These are phyloP conservation scores for Fopius arisanus DNA, from an alignment of 1,140 invertebrate species.

Conservation along the genomic window DNA sequence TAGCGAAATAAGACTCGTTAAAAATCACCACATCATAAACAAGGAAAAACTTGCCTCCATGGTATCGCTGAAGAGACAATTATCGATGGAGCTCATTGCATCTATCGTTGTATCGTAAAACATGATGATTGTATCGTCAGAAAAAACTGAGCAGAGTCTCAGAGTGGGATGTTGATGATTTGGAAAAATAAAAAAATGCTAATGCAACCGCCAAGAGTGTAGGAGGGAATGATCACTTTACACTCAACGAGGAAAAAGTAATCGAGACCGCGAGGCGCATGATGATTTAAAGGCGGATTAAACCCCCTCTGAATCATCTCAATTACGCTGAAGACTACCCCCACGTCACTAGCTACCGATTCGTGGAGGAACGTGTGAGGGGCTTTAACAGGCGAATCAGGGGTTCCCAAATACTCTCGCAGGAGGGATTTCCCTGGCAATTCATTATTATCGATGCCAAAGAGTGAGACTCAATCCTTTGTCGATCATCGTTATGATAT, in stretches of 20 bases:
- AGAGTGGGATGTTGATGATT: too few species aligned
- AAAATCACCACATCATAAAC: constrained; percentile 17
- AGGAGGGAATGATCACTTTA: not conserved
- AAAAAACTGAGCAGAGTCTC: too few species aligned
- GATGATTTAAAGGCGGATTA: not conserved
- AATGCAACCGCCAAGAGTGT: not conserved
- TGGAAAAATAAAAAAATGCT: too few species aligned
- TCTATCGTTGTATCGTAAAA: not conserved
- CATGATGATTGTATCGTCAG: not conserved
- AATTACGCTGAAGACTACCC: not conserved
- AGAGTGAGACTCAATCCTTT: too few species aligned
- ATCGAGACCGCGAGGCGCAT: not conserved
- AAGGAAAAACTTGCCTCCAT: constrained; percentile 43
- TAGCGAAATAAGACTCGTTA: not conserved
- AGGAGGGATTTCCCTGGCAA: too few species aligned
- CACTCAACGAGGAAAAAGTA: not conserved
- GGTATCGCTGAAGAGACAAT: constrained; percentile 37
- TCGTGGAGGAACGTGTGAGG: not conserved
- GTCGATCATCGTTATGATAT: too few species aligned
- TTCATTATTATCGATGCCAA: too few species aligned
- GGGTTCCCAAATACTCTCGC: too few species aligned
- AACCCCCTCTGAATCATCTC: not conserved
- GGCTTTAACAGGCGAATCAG: too few species aligned
- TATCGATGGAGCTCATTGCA: constrained; percentile 43
- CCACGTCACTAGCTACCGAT: not conserved